Base-by-base conservation (phyloP, 2,113 vertebrate genomes). In the Rhinoptilus africanus region DNA sequence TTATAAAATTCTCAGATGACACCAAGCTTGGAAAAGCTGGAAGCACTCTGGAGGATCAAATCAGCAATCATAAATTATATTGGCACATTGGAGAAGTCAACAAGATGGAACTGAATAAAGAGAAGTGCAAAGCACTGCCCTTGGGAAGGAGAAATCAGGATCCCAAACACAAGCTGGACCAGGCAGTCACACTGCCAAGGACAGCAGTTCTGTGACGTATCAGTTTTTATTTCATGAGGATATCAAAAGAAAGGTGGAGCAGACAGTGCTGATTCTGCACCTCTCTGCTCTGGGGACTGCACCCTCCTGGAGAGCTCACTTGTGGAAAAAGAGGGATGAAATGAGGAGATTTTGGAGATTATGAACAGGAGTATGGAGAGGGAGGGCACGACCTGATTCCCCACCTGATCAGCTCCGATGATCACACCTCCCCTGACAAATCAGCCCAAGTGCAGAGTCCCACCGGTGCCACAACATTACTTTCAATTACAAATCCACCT, bases 1-100 rank as follows among this genome's bases (percentile, higher is more conserved):
- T 89, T 89, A 79, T 8, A 85, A 95, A 92, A 95, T 72, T 74
- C 54, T 63, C 74, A 91, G 69, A 76, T 92, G 87, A 85, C 63
- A 83, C 62, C 48, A 85, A 28, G 34, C 78, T 76, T 89, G 81
- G 85, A 94, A 94, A 82, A 76, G 67, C 88, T 93, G 78, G 28
- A 74, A 81, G 37, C 19, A 72, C 60, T 85, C 66, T n/a, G 43
- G 39, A 92, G 77, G 53, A 87, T 87, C 84, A 79, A 69, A 75
- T 96, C 69, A 84, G 62, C 30, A 30, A 20, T 64, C 27, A 30
- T 41, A 82, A 96, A 94, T 85, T 6, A 73, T 85, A 89, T 85
- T 75, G 39, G 45, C 34, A 94, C 96, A 94, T 21, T 68, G 34
- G 53, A 93, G 69, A 75, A 91, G 78, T 87, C 77, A 73, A 39